Evolutionary conservation across 1,140 invertebrate species (phyloP), one percentile per base, ranked within the genome.

Genomic region (Berghia stephanieae): DNA sequence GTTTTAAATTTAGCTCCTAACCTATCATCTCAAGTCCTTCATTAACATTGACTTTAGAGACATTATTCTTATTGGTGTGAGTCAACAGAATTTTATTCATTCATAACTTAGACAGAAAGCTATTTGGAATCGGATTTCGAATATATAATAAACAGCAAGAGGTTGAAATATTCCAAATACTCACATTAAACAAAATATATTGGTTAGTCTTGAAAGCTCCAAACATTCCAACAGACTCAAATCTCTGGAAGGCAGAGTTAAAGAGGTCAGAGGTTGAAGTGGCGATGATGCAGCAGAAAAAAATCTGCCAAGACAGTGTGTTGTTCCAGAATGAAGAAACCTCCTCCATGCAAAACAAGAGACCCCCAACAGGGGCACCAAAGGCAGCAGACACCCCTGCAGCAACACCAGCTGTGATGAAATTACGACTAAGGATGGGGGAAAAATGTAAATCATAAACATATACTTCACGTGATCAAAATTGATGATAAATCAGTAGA

Each of bases 261-360:
- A 91, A 88, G 13, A 90, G 83, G 79, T 90, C 90, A 6, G 90
- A 90, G 16, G 89, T 89, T 75, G 90, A 88, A 31, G 89, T 85
- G 2, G 90, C 86, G 31, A 90, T 80, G 83, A 90, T 90, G 79
- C 89, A 90, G 78, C 90, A 90, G 68, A 90, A 90, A 74, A 91
- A 91, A 21, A 90, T 89, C 82, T 90, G 89, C 89, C 89, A 91
- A 1, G 89, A 89, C 42, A 90, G 81, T 36, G 84, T 89, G 10
- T 83, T 85, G 5, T 88, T 89, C 90, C 90, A 91, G 79, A 90
- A 89, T 24, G 90, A 90, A 0, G 90, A 90, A 68, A 91, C 89
- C 92, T 99, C 98, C 91, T 99, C 98, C 79, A 99, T 92, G 85
- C 95, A 96, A 88, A 99, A 99, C 43, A 99, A 89, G 63, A 99